A percentile compares a stretch with the other conserved stretches of the same genome.
phyloP scores from a whole-genome alignment of 2,113 vertebrate species.

The Athene cunicularia region DNA sequence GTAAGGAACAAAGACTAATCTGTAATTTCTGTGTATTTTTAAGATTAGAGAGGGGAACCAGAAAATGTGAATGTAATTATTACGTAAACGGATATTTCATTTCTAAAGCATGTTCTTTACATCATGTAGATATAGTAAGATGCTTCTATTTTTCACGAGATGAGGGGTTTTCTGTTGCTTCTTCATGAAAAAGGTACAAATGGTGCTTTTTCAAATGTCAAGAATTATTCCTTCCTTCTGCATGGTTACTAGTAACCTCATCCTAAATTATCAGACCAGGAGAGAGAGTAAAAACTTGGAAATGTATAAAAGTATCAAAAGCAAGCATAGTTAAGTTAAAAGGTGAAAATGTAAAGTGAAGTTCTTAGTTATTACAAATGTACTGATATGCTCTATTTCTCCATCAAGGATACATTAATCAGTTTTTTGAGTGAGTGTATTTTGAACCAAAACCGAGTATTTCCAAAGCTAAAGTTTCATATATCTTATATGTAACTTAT shows the following conservation, averaged over 20 bases:
- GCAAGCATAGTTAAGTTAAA: not conserved
- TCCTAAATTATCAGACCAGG: not conserved
- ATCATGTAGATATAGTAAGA: not conserved
- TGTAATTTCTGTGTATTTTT: not conserved
- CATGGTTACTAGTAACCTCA: not conserved
- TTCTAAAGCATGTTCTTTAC: not conserved
- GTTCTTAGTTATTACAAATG: not conserved
- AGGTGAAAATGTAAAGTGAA: not conserved
- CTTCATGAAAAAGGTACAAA: not conserved
- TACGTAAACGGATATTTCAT: not conserved
- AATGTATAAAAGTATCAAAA: not conserved
- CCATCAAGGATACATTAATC: not conserved
- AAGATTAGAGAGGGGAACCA: not conserved
- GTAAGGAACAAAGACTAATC: not conserved
- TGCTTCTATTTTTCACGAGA: not conserved
- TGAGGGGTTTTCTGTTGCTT: not conserved
- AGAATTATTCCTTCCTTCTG: not conserved
- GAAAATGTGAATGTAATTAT: not conserved
- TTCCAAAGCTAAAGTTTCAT: not conserved
- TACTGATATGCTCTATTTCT: not conserved
- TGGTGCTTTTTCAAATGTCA: not conserved
- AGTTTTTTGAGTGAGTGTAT: not conserved
- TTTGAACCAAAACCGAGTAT: not conserved
- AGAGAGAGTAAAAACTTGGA: not conserved
- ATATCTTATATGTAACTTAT: not conserved